Conservation (phyloP, 2,113 vertebrate species). For the Eulacestoma nigropectus region DNA sequence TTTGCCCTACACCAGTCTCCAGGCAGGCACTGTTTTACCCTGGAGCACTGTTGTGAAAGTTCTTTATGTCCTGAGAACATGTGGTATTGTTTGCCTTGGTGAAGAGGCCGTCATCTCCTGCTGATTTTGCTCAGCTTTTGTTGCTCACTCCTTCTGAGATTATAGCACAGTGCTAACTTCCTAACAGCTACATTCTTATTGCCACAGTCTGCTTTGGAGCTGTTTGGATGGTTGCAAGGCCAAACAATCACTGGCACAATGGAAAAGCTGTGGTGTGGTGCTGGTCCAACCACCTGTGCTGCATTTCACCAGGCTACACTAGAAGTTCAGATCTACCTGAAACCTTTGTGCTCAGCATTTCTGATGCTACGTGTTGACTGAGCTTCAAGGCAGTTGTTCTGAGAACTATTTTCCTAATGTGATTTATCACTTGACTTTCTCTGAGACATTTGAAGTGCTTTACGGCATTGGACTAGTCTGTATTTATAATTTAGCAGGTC, state of each 20-base stretch:
- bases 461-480: background rate
- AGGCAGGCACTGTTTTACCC: background rate
- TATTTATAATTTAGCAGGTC: background rate
- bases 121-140: background rate
- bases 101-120: background rate
- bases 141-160: background rate
- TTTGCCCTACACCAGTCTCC: background rate
- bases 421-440: background rate
- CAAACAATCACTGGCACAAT: background rate
- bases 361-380: background rate
- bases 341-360: background rate
- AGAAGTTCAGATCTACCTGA: background rate
- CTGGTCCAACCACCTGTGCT: background rate
- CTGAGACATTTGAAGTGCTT: background rate
- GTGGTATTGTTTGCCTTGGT: background rate
- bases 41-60: background rate
- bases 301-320: background rate
- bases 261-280: too few species aligned
- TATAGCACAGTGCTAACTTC: background rate
- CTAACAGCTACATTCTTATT: background rate
- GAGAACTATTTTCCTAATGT: background rate
- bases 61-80: background rate
- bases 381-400: background rate
- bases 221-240: background rate
- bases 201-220: background rate